Conservation (phyloP, 2,113 vertebrate genomes). For the Esox niger region DNA sequence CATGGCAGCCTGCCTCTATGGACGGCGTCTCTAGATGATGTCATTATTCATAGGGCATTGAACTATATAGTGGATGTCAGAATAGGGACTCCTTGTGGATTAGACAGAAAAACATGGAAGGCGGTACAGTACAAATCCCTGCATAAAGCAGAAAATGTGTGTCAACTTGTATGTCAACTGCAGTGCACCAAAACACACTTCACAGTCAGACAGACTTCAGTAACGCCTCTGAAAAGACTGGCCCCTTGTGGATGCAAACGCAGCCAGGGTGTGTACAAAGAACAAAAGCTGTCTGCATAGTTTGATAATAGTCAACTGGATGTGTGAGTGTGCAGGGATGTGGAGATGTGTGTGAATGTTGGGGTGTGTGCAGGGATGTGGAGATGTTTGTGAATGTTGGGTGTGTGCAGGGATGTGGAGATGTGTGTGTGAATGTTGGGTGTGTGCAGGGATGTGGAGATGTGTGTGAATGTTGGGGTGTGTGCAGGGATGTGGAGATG, state of each 20-base stretch:
- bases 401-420: neutral
- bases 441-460: neutral
- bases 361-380: neutral
- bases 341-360: neutral
- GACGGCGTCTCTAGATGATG: slow-evolving; percentile 37
- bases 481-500: neutral
- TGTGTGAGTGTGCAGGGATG: neutral
- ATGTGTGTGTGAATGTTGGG: too few relatives aligned
- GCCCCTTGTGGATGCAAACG: neutral
- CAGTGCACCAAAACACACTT: too few relatives aligned
- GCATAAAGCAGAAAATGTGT: too few relatives aligned
- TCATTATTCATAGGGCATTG: slow-evolving; percentile 53
- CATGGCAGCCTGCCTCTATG: slow-evolving; percentile 29
- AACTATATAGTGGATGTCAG: slow-evolving; percentile 44
- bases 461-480: too few relatives aligned
- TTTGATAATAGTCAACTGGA: neutral
- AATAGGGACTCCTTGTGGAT: slow-evolving; percentile 44
- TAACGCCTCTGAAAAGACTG: slow-evolving; percentile 11
- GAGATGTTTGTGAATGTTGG: too few relatives aligned
- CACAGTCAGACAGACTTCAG: neutral
- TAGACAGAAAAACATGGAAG: slow-evolving; percentile 37
- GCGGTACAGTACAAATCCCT: too few relatives aligned
- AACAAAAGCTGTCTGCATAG: too few relatives aligned
- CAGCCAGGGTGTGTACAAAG: too few relatives aligned
- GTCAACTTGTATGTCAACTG: too few relatives aligned